Evolutionary conservation across 23 tunicate genomes (phyloP), one percentile per base, ranked within the genome.

Genomic region (Ciona savignyi): DNA sequence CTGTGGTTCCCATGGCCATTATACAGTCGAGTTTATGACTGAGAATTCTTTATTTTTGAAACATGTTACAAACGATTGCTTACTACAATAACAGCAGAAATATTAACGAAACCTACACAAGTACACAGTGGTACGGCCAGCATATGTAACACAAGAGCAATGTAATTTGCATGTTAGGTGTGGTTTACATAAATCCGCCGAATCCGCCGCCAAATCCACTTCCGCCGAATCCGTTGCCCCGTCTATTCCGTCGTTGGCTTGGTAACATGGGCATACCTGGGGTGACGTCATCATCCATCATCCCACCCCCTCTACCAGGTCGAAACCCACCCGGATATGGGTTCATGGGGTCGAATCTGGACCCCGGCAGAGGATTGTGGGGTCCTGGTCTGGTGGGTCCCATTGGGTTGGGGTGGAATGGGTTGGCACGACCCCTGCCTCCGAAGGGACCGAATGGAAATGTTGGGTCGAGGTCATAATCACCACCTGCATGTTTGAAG

Each of bases 361-460:
- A 89, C 20, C 96, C 96, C 3, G 96, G 96, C n/a, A 89, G 74
- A 11, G 89, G 96, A 73, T 89, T 89, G 25, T 75, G 83, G 25
- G 77, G 69, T 28, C 85, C 80, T 20, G 89, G 89, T 32, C 70
- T 23, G 20, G 28, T 34, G 19, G 60, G 61, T 22, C 70, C 68
- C 24, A 81, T 19, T 22, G 97, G 97, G 34, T 75, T 75, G 28
- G 66, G 77, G 1, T 1, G 3, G 2, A 30, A 49, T 22, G 73
- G 75, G 25, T 67, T 78, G 25, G 72, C 65, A 15, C 79, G n/a
- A 0, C 80, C 74, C 25, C 77, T 35, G 0, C 35, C 71, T 0
- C 70, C 84, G 74, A 90, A 75, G 0, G 97, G 97, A 4, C 97
- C 97, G 70, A 82, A 90, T 2, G 97, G 97, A 26, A 91, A 85